Percentiles rank a stretch among this genome's conserved stretches.
These are phyloP conservation scores for Pao palembangensis DNA, from an alignment of 2,113 vertebrate species.

Conservation along the genomic window DNA sequence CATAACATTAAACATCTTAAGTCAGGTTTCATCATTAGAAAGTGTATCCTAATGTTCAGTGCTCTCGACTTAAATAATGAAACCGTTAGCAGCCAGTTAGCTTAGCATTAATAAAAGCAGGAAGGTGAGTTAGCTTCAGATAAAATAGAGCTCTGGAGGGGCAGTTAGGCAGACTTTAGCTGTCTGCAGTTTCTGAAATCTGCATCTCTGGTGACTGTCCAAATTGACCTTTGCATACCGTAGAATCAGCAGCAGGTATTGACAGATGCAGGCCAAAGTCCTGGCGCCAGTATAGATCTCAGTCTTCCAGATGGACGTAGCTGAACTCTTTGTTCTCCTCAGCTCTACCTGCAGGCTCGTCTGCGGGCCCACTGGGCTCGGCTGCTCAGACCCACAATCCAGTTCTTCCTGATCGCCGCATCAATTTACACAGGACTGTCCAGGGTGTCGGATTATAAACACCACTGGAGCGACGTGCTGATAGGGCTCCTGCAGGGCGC, in stretches of 20 bases:
- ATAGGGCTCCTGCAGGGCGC: conserved; percentile 90
- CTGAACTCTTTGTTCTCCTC: neutral
- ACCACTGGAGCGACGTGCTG: conserved; percentile 96
- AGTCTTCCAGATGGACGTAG: neutral
- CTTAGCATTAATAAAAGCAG: neutral
- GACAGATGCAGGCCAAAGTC: conserved; percentile 25
- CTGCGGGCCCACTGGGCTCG: conserved; percentile 89
- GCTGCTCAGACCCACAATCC: conserved; percentile 87
- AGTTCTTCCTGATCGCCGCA: conserved; percentile 87
- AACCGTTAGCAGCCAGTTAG: neutral
- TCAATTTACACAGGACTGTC: conserved; percentile 92
- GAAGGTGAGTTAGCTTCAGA: too few relatives aligned
- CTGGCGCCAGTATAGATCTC: conserved; percentile 6
- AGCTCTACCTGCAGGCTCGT: conserved; percentile 95
- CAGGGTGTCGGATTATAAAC: conserved; percentile 94
- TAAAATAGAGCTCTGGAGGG: too few relatives aligned
- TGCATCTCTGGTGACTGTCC: too few relatives aligned
- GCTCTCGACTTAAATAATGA: too few relatives aligned
- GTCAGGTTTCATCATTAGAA: too few relatives aligned
- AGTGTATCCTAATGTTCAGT: too few relatives aligned
- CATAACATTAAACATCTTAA: too few relatives aligned
- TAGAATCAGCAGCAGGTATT: too few relatives aligned
- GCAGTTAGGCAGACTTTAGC: too few relatives aligned
- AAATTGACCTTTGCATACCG: too few relatives aligned
- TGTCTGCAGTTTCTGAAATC: too few relatives aligned